These are phyloP conservation scores for Chironomus tentans DNA, from an alignment of 2,888 invertebrate species.

Conservation along the genomic window DNA sequence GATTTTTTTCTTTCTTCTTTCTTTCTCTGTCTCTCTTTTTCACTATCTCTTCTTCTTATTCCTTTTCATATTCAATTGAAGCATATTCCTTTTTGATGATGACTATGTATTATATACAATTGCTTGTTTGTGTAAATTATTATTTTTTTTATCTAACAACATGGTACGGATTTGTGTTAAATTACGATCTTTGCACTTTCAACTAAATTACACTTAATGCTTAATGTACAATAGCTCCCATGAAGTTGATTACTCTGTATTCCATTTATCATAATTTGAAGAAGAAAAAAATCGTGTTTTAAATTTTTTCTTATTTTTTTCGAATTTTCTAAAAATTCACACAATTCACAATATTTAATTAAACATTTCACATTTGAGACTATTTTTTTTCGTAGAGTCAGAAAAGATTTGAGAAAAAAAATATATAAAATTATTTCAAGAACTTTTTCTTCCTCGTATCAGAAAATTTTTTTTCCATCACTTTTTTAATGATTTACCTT, in stretches of 20 bases:
- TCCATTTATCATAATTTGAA: no score
- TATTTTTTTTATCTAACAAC: neutral
- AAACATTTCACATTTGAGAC: neutral
- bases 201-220: neutral
- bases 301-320: neutral
- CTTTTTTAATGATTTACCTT: conserved; percentile 7
- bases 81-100: neutral
- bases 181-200: neutral
- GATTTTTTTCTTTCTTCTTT: neutral
- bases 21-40: neutral
- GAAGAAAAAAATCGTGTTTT: neutral
- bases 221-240: neutral
- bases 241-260: no score
- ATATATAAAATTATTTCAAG: neutral
- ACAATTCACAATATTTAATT: neutral
- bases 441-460: neutral
- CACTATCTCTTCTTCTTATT: neutral
- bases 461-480: neutral
- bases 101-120: neutral
- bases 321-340: neutral
- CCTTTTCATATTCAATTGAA: conserved; percentile 4
- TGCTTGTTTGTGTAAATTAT: neutral
- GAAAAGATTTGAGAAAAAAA: neutral
- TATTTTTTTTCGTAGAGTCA: neutral
- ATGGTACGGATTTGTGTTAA: neutral